Evolutionary conservation across 2,113 vertebrate species (phyloP).

Genomic region (Myotis davidii): DNA sequence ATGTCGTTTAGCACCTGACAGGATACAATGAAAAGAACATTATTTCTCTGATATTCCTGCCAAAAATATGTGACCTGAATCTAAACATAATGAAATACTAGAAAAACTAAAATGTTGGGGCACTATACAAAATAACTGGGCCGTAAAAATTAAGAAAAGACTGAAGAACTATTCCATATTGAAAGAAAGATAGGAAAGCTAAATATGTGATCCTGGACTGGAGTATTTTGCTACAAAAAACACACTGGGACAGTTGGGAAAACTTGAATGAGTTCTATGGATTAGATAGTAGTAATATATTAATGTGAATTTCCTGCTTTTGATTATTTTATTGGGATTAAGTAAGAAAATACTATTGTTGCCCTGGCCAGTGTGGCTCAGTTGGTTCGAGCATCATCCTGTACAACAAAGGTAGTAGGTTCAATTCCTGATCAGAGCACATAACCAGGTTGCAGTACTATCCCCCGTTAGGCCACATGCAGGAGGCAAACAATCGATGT

Average conservation of each 20-base stretch:
- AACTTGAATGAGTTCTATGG: background rate
- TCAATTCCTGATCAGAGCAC: too few species aligned
- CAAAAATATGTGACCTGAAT: background rate
- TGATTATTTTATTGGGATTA: background rate
- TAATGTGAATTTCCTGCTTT: background rate
- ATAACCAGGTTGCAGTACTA: too few species aligned
- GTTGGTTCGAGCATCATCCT: too few species aligned
- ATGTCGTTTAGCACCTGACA: background rate
- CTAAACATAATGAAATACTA: background rate
- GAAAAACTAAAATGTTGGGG: background rate
- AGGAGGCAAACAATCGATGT: too few species aligned
- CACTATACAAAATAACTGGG: background rate
- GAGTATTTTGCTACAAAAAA: background rate
- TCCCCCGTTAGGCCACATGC: too few species aligned
- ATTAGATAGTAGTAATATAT: background rate
- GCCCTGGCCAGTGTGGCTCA: too few species aligned
- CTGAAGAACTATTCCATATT: background rate
- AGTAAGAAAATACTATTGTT: background rate
- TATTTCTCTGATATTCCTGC: background rate
- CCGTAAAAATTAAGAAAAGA: background rate
- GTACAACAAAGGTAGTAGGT: too few species aligned
- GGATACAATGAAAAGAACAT: background rate
- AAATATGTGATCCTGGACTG: background rate
- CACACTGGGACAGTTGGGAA: background rate
- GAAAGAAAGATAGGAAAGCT: background rate